phyloP scores from a whole-genome alignment of 2,797 vertebrate species.

The Bradypodion ventrale region DNA sequence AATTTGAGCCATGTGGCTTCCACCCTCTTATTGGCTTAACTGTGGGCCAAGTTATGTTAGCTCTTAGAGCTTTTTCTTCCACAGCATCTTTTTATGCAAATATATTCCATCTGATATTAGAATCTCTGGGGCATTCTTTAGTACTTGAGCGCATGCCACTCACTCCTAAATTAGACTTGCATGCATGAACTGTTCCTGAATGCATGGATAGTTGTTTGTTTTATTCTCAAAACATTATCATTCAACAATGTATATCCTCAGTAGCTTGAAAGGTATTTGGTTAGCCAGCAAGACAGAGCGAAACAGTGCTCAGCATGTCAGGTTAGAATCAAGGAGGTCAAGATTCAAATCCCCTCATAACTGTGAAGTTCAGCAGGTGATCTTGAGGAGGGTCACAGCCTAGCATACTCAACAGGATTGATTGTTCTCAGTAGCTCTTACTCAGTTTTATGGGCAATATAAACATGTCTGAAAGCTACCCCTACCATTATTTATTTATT shows the following conservation, averaged over 20 bases:
- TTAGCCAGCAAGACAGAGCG: not conserved
- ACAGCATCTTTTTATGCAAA: conserved; percentile 12
- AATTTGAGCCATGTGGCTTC: conserved; percentile 8
- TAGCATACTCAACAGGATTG: not conserved
- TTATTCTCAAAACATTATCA: not conserved
- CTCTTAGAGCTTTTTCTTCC: not conserved
- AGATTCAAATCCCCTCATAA: not conserved
- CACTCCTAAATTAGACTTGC: not conserved
- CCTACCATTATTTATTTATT: too few relatives aligned
- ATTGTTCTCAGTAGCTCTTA: not conserved
- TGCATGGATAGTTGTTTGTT: conserved; percentile 28
- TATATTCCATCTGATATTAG: not conserved
- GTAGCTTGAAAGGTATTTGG: conserved; percentile 27
- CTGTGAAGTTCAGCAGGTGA: not conserved
- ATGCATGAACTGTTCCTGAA: conserved; percentile 46
- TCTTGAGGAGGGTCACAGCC: not conserved
- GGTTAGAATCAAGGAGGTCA: not conserved
- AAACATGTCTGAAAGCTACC: not conserved
- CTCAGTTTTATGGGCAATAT: not conserved
- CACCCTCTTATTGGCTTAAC: accelerated
- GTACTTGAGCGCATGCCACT: conserved; percentile 14
- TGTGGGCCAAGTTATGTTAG: conserved; percentile 16
- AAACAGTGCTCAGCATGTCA: not conserved
- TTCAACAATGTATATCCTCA: conserved; percentile 24
- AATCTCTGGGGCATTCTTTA: conserved; percentile 35